Evolutionary conservation across 2,797 vertebrate species (phyloP).

Genomic region (Coregonus suidteri): DNA sequence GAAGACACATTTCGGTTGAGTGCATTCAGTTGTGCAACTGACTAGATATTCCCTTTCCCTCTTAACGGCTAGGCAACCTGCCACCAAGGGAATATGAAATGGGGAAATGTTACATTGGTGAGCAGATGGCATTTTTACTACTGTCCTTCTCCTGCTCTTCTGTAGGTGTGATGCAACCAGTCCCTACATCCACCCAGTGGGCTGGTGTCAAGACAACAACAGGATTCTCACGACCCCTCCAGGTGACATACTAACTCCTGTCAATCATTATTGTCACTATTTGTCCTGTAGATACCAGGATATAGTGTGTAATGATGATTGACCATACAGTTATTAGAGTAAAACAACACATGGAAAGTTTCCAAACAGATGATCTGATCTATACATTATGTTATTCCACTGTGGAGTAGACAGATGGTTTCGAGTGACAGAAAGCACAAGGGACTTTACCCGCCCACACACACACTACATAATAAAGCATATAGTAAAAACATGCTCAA

Average conservation of each 20-base stretch:
- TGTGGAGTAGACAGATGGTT: neutral
- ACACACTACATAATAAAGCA: neutral
- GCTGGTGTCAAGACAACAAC: slow-evolving; percentile 84
- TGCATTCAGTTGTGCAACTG: too few species aligned
- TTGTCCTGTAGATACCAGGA: neutral
- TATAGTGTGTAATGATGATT: neutral
- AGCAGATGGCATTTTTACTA: neutral
- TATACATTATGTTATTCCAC: neutral
- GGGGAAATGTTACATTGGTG: too few species aligned
- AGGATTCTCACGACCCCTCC: slow-evolving; percentile 81
- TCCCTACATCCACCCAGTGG: slow-evolving; percentile 85
- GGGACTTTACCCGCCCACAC: neutral
- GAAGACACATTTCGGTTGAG: too few species aligned
- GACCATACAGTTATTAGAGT: neutral
- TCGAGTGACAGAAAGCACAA: neutral
- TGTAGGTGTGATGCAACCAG: slow-evolving; percentile 85
- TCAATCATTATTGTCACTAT: neutral
- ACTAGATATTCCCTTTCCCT: too few species aligned
- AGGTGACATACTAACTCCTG: slow-evolving; percentile 64
- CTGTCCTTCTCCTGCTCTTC: neutral
- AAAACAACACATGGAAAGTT: neutral
- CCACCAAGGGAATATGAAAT: too few species aligned
- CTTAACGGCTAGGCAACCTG: too few species aligned
- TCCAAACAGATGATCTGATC: neutral
- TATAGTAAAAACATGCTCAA: neutral